Conservation (phyloP, 2,113 vertebrate genomes). For the Chascanopsetta lugubris region DNA sequence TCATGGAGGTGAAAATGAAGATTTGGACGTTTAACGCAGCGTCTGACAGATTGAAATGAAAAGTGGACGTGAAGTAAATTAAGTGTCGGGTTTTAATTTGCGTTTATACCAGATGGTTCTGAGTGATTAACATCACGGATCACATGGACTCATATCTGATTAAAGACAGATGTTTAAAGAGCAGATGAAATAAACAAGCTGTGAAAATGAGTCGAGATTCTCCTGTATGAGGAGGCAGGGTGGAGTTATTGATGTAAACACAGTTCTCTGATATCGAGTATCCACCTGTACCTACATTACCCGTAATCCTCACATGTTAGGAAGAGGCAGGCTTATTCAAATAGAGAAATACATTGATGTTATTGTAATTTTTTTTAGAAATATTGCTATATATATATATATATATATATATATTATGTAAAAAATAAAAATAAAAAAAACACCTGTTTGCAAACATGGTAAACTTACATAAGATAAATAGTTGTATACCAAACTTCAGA, state of each 20-base stretch:
- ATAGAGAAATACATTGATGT: no score
- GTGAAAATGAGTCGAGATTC: slow-evolving; percentile 6
- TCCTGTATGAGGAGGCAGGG: not conserved
- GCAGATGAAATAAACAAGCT: slow-evolving; percentile 21
- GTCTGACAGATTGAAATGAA: slow-evolving; percentile 27
- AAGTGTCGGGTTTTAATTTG: slow-evolving; percentile 22
- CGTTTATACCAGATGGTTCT: slow-evolving; percentile 12
- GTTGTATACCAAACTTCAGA: no score
- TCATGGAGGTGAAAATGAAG: slow-evolving; percentile 16
- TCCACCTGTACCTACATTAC: not conserved
- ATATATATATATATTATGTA: no score
- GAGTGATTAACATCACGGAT: slow-evolving; percentile 23
- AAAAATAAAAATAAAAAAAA: not conserved
- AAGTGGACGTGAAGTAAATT: not conserved
- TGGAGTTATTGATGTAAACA: not conserved
- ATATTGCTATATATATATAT: no score
- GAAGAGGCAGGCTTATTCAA: not conserved
- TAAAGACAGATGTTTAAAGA: slow-evolving; percentile 4
- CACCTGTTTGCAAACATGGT: not conserved
- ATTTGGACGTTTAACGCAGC: slow-evolving; percentile 23
- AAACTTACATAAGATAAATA: no score
- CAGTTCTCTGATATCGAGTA: slow-evolving; percentile 3
- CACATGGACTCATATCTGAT: slow-evolving; percentile 7
- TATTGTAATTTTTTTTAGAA: no score
- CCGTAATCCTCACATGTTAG: not conserved